phyloP scores from a whole-genome alignment of 1,140 invertebrate species.

The Brachionus rubens region DNA sequence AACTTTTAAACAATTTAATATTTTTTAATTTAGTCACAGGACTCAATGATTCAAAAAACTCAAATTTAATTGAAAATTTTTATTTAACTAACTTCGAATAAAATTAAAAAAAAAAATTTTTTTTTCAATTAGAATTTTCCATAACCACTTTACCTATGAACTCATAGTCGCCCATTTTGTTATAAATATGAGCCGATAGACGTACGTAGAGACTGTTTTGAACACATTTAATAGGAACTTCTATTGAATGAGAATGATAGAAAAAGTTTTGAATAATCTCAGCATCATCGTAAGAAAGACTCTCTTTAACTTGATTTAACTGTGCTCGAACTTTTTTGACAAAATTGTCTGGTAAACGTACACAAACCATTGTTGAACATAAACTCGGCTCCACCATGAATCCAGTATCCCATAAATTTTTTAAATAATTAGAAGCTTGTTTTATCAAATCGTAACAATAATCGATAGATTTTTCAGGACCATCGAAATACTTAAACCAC shows the following conservation, averaged over 20 bases:
- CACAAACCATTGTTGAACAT: slow-evolving; percentile 51
- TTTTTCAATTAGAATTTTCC: background rate
- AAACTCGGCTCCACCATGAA: slow-evolving; percentile 48
- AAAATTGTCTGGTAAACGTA: slow-evolving; percentile 51
- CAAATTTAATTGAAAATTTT: too few relatives aligned
- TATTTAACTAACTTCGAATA: too few relatives aligned
- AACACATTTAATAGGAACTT: slow-evolving; percentile 56
- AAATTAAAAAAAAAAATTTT: background rate
- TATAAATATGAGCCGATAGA: slow-evolving; percentile 57
- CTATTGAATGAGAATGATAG: slow-evolving; percentile 55
- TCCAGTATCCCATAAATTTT: slow-evolving; percentile 50
- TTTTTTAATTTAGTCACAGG: too few relatives aligned
- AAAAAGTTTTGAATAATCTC: slow-evolving; percentile 55
- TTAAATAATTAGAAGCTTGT: slow-evolving; percentile 51
- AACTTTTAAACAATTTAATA: too few relatives aligned
- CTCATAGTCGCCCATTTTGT: slow-evolving; percentile 53
- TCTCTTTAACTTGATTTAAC: background rate
- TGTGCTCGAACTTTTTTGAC: slow-evolving; percentile 44
- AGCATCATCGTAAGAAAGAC: slow-evolving; percentile 51
- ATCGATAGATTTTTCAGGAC: slow-evolving; percentile 49
- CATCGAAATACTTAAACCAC: slow-evolving; percentile 51
- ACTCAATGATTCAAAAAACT: too few relatives aligned
- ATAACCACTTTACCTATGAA: slow-evolving; percentile 51
- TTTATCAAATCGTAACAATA: slow-evolving; percentile 51
- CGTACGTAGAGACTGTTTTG: slow-evolving; percentile 54